These are phyloP conservation scores for Apodemia mormo DNA, from an alignment of 2,888 invertebrate species.

Conservation along the genomic window DNA sequence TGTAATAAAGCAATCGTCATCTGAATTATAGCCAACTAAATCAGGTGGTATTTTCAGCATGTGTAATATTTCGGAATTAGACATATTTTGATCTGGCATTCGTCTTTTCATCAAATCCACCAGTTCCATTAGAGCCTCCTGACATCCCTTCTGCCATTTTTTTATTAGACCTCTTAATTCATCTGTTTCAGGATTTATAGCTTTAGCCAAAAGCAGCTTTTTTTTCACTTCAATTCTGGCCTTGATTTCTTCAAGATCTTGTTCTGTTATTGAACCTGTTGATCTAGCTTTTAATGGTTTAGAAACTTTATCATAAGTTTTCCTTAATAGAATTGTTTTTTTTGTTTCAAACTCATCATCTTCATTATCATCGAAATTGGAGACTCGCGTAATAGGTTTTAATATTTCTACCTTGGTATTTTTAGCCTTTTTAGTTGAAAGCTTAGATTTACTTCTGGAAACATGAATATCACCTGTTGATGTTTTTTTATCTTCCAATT, in stretches of 20 bases:
- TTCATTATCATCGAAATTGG: conserved; percentile 50
- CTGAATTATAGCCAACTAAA: conserved; percentile 74
- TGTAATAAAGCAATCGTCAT: conserved; percentile 72
- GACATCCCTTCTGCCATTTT: conserved; percentile 80
- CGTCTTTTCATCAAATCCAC: conserved; percentile 68
- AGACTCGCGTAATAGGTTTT: conserved; percentile 47
- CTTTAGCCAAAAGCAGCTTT: conserved; percentile 57
- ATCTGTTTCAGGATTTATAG: conserved; percentile 65
- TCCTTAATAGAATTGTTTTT: conserved; percentile 62
- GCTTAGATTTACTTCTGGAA: conserved; percentile 32
- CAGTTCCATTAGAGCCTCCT: conserved; percentile 74
- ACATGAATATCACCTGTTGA: conserved; percentile 41
- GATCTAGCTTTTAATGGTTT: conserved; percentile 66
- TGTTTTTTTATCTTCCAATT: conserved; percentile 45
- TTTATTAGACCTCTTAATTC: conserved; percentile 72
- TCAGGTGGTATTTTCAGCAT: conserved; percentile 72
- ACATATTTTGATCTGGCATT: conserved; percentile 64
- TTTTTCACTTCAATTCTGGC: conserved; percentile 68
- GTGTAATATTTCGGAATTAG: conserved; percentile 71
- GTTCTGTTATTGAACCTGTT: conserved; percentile 70
- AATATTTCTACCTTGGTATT: conserved; percentile 27
- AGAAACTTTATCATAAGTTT: conserved; percentile 60
- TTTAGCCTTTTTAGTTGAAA: conserved; percentile 29
- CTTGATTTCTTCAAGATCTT: conserved; percentile 67
- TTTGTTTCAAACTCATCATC: conserved; percentile 62